phyloP scores from a whole-genome alignment of 1,140 invertebrate genomes.

The Parapsyche elsis region DNA sequence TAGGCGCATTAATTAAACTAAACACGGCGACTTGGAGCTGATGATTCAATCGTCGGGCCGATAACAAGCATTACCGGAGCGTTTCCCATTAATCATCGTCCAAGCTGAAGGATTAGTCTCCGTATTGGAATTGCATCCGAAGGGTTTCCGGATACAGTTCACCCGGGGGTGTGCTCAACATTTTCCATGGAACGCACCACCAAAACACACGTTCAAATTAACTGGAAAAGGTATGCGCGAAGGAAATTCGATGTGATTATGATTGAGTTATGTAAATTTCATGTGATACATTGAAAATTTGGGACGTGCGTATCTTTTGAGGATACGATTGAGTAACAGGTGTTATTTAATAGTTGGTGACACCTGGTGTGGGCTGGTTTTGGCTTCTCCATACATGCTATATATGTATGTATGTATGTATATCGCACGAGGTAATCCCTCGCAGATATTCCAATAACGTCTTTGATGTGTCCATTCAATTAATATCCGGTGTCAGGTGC shows the following conservation, averaged over 20 bases:
- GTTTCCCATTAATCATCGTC: slow-evolving; percentile 38
- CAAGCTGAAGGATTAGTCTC: slow-evolving; percentile 35
- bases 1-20: slow-evolving; percentile 37
- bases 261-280: no score
- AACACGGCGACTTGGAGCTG: slow-evolving; percentile 34
- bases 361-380: no score
- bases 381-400: no score
- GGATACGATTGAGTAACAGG: neutral
- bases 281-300: no score
- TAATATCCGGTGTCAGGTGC: slow-evolving; percentile 50
- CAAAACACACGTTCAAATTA: neutral
- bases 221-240: no score
- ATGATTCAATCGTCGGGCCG: slow-evolving; percentile 41
- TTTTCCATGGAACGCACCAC: neutral
- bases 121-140: slow-evolving; percentile 36
- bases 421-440: slow-evolving; percentile 31
- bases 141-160: slow-evolving; percentile 24
- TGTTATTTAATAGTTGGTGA: neutral
- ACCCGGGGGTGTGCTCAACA: neutral
- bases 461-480: slow-evolving; percentile 53
- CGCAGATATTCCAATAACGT: slow-evolving; percentile 52
- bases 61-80: slow-evolving; percentile 32
- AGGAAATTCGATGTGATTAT: no score
- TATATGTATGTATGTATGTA: neutral
- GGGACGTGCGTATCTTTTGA: no score